Evolutionary conservation across 1,140 invertebrate genomes (phyloP).

Genomic region (Megalonaias nervosa): DNA sequence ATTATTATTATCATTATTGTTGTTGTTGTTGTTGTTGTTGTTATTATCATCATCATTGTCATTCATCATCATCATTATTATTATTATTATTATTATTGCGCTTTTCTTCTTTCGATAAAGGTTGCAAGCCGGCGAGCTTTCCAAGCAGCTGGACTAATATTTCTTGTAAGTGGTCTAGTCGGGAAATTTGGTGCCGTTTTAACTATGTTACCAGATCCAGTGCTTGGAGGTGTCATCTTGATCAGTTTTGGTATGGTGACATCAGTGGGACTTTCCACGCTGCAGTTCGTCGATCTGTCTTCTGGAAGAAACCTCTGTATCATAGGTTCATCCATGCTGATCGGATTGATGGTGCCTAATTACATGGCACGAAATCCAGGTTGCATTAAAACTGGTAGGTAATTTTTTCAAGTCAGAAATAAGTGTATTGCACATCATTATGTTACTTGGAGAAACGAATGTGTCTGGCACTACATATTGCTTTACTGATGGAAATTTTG

Average conservation of each 20-base stretch:
- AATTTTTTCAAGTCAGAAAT: too few relatives aligned
- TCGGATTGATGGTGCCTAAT: constrained; percentile 72
- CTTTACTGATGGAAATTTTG: too few relatives aligned
- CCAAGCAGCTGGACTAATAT: constrained; percentile 84
- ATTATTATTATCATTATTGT: neutral
- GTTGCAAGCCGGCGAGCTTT: constrained; percentile 59
- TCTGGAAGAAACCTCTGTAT: constrained; percentile 70
- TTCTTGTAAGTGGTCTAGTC: constrained; percentile 79
- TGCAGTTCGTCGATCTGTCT: constrained; percentile 67
- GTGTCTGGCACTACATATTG: too few relatives aligned
- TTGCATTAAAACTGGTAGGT: constrained; percentile 79
- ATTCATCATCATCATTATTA: neutral
- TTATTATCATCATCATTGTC: too few relatives aligned
- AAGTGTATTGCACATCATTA: too few relatives aligned
- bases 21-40: neutral
- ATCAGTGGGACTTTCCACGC: constrained; percentile 63
- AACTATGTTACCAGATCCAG: constrained; percentile 88
- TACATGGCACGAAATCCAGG: constrained; percentile 77
- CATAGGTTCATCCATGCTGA: constrained; percentile 70
- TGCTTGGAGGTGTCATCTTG: constrained; percentile 78
- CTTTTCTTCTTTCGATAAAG: constrained; percentile 26
- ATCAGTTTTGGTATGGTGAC: constrained; percentile 71
- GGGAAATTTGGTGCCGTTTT: constrained; percentile 88
- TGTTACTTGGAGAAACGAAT: too few relatives aligned
- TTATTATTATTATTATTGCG: neutral